These are phyloP conservation scores for Bugula neritina DNA, from an alignment of 2,888 invertebrate genomes.

Conservation along the genomic window DNA sequence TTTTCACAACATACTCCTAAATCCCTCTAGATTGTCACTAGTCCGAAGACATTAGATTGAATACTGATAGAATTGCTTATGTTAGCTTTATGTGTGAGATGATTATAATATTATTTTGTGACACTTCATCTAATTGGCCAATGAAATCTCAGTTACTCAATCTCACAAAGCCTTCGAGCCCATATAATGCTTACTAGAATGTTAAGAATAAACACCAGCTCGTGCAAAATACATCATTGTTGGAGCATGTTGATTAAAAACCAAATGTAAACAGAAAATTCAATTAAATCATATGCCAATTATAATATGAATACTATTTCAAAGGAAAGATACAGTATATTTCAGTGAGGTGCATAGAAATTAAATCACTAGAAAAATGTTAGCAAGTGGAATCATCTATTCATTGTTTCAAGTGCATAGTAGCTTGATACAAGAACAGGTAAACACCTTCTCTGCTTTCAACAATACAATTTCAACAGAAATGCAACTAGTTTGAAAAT, in stretches of 20 bases:
- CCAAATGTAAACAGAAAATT: background rate
- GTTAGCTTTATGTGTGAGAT: no score
- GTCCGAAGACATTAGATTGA: no score
- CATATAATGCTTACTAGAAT: no score
- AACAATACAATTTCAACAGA: no score
- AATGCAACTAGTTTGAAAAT: no score
- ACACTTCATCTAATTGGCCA: constrained; percentile 3
- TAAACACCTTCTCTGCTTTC: no score
- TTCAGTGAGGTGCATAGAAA: background rate
- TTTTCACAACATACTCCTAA: background rate
- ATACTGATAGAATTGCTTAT: no score
- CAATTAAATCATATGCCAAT: background rate
- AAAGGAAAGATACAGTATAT: background rate
- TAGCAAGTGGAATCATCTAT: background rate
- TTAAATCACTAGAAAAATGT: background rate
- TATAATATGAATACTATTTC: background rate
- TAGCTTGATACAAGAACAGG: background rate
- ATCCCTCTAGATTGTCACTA: no score
- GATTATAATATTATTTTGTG: no score
- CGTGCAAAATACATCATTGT: no score
- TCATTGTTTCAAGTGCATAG: background rate
- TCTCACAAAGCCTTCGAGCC: no score
- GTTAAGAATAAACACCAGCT: no score
- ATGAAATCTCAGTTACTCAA: constrained; percentile 16
- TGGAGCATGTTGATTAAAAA: background rate